phyloP scores from a whole-genome alignment of 2,797 vertebrate genomes.

The Percopsis omiscomaycus region DNA sequence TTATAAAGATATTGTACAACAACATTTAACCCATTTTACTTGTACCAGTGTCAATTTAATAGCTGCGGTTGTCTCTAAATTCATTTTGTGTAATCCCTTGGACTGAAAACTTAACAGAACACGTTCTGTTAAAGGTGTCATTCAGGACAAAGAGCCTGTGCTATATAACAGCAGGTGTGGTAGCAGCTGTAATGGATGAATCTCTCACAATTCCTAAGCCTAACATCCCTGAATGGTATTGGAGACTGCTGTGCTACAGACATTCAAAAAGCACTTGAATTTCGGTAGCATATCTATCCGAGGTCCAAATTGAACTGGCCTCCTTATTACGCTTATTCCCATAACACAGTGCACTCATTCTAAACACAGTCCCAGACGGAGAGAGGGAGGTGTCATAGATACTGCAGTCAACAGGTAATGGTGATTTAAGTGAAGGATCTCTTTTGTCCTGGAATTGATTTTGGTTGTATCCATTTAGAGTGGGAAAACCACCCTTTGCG shows the following conservation, averaged over 20 bases:
- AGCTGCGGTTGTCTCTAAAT: constrained; percentile 58
- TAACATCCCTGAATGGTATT: no score
- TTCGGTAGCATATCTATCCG: constrained; percentile 8
- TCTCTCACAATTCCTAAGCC: no score
- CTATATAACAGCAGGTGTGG: constrained; percentile 31
- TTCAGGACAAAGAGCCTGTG: constrained; percentile 30
- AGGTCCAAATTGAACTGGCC: constrained; percentile 6
- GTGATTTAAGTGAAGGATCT: constrained; percentile 5
- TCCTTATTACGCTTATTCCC: constrained; percentile 4
- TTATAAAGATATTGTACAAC: constrained; percentile 72
- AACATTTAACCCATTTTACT: constrained; percentile 67
- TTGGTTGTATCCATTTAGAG: background rate
- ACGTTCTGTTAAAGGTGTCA: constrained; percentile 30
- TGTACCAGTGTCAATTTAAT: constrained; percentile 59
- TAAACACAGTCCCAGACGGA: background rate
- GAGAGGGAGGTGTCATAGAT: background rate
- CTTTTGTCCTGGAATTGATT: background rate
- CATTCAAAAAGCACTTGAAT: constrained; percentile 30
- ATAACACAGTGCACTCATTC: background rate
- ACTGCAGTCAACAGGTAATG: constrained; percentile 22
- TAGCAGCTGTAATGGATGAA: constrained; percentile 5
- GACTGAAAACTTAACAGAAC: constrained; percentile 25
- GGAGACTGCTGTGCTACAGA: constrained; percentile 11
- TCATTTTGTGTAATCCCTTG: constrained; percentile 48
- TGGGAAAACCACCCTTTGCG: background rate